These are phyloP conservation scores for Nephila pilipes DNA, from an alignment of 1,140 invertebrate genomes.

Conservation along the genomic window DNA sequence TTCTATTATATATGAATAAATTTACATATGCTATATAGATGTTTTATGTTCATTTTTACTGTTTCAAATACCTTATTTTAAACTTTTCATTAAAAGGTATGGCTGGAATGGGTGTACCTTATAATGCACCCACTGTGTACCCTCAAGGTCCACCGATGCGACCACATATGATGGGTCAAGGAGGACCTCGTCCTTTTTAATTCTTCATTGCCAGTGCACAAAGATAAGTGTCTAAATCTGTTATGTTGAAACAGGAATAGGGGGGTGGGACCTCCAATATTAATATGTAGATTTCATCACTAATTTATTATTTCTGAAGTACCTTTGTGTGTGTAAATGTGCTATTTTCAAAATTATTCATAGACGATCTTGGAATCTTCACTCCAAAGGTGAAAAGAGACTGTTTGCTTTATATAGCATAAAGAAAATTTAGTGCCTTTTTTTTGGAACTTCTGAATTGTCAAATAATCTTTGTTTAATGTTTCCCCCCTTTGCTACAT, in stretches of 20 bases:
- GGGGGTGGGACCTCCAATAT: not conserved
- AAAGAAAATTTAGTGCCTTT: not conserved
- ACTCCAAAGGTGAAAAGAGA: not conserved
- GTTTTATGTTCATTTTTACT: no score
- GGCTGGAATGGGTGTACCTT: not conserved
- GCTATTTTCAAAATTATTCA: not conserved
- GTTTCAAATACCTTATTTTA: no score
- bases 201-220: not conserved
- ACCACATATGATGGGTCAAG: slow-evolving; percentile 44
- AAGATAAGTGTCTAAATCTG: slow-evolving; percentile 49
- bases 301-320: not conserved
- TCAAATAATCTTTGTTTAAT: not conserved
- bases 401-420: not conserved
- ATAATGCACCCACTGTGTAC: not conserved
- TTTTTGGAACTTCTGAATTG: not conserved
- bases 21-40: no score
- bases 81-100: not conserved
- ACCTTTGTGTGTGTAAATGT: not conserved
- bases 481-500: not conserved
- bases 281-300: not conserved
- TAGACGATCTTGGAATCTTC: not conserved
- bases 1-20: no score
- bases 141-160: not conserved
- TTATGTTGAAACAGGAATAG: not conserved
- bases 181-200: slow-evolving; percentile 13